Evolutionary conservation across 1,140 invertebrate genomes (phyloP).

Genomic region (Helicoverpa armigera): DNA sequence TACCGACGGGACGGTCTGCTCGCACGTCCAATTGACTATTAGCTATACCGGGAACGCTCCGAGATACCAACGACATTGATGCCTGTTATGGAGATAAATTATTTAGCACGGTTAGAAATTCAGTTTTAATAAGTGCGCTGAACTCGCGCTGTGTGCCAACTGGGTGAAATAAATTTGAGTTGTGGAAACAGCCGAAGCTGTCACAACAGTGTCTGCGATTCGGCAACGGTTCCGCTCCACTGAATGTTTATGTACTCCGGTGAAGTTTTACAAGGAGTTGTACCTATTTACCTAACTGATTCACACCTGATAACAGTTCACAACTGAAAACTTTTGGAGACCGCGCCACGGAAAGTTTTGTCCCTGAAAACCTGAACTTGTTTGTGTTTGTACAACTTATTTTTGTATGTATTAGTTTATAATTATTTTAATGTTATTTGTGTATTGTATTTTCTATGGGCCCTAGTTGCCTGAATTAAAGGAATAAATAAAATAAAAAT

Average conservation of each 20-base stretch:
- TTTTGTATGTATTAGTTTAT: no score
- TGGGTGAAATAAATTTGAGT: slow-evolving; percentile 38
- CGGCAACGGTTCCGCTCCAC: slow-evolving; percentile 52
- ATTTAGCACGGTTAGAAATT: slow-evolving; percentile 41
- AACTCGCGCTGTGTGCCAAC: slow-evolving; percentile 28
- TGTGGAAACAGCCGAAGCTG: slow-evolving; percentile 42
- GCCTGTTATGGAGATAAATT: slow-evolving; percentile 42
- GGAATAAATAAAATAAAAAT: no score
- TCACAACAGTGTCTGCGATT: slow-evolving; percentile 55
- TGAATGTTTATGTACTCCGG: slow-evolving; percentile 17
- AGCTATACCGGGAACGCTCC: slow-evolving; percentile 60
- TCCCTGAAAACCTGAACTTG: background rate
- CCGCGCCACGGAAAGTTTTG: background rate
- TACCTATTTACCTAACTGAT: background rate
- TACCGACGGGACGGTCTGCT: slow-evolving; percentile 69
- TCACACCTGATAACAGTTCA: background rate
- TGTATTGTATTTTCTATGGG: no score
- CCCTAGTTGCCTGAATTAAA: no score
- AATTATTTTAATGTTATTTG: no score
- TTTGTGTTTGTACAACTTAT: background rate
- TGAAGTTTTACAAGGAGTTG: slow-evolving; percentile 1
- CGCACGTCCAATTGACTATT: slow-evolving; percentile 67
- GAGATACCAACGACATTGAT: slow-evolving; percentile 44
- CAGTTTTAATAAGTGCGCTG: slow-evolving; percentile 28
- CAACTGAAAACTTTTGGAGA: no score